Conservation (phyloP, 2,113 vertebrate genomes). For the Dasyprocta punctata region DNA sequence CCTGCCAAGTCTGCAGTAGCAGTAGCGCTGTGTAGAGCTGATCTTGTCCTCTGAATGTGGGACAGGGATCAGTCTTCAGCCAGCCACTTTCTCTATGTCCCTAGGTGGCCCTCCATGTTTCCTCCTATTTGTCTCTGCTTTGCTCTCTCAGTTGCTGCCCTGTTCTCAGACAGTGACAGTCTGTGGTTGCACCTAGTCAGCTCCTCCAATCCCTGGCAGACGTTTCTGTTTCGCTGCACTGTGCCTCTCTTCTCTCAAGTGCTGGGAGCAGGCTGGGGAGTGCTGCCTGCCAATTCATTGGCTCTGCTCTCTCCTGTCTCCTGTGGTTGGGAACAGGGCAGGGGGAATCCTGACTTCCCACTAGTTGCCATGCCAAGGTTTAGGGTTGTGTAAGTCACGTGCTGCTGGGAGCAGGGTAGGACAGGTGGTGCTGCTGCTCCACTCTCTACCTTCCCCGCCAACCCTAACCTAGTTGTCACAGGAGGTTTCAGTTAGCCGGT, state of each 20-base stretch:
- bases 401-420: not conserved
- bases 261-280: too few relatives aligned
- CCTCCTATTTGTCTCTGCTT: not conserved
- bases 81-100: not conserved
- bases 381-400: not conserved
- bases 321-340: not conserved
- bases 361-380: not conserved
- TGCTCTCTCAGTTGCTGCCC: not conserved
- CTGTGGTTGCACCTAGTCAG: not conserved
- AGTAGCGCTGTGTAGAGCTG: not conserved
- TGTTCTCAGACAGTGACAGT: not conserved
- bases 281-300: too few relatives aligned
- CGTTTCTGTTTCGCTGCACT: not conserved
- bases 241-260: not conserved
- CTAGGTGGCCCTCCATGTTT: not conserved
- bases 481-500: not conserved
- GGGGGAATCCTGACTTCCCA: not conserved
- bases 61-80: not conserved
- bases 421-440: not conserved
- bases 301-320: not conserved
- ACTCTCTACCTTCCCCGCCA: not conserved
- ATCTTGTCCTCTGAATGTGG: too few relatives aligned
- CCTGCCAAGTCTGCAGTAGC: not conserved
- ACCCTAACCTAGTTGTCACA: not conserved
- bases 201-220: not conserved